Evolutionary conservation across 2,888 invertebrate species (phyloP), one percentile per base, ranked within the genome.

Genomic region (Galerucella pusilla): DNA sequence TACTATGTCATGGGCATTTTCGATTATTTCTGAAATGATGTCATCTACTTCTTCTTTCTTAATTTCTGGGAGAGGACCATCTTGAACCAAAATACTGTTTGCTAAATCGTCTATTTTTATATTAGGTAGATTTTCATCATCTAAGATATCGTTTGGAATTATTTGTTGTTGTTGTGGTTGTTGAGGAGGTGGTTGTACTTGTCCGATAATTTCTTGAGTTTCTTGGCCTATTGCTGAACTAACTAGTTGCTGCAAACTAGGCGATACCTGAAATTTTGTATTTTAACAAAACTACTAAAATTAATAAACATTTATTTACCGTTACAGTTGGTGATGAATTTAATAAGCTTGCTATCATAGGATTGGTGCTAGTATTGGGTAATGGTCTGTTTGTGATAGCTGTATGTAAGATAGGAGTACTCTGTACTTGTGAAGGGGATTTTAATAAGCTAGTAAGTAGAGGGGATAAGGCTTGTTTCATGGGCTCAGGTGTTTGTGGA

Each of bases 371-470:
- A 46, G 71, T 80, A 63, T 79, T 70, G 0, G 86, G 84, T 71
- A 88, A 85, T 14, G 87, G 85, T 61, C 88, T 87, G 66, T 88
- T 87, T 0, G 87, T 87, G 57, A 88, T 88, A 9, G 87, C 87
- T 5, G 86, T 85, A 78, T 88, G 88, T 65, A 88, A 80, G 71
- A 88, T 87, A 3, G 87, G 87, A 86, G 61, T 81, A 80, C 84
- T 83, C 77, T 88, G 87, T 20, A 88, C 86, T 70, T 91, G 90
- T 45, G 91, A 90, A 0, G 91, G 91, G 63, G 93, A 93, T 86
- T 96, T 95, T 6, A 97, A 88, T 54, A 97, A 89, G 64, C 96
- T 96, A 10, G 96, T 96, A 65, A 97, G 89, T 61, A 97, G 88
- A 0, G 96, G 96, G 0, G 93, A 93, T 0, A 93, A 89, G 0